Percentiles rank a stretch among this genome's conserved stretches.
These are phyloP conservation scores for Entomobrya multifasciata DNA, from an alignment of 2,888 invertebrate genomes.

Conservation along the genomic window DNA sequence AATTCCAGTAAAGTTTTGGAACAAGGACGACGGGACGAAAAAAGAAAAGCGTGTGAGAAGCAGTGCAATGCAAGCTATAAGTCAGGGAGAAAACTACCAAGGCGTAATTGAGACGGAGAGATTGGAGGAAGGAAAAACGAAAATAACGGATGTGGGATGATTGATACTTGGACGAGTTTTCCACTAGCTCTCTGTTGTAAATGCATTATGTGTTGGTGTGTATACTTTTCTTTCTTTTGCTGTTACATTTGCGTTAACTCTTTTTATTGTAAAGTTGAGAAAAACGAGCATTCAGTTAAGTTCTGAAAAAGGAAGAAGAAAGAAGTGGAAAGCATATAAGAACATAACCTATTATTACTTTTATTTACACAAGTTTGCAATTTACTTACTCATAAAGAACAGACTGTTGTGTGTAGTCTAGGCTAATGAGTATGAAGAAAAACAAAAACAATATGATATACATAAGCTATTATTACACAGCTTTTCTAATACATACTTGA, in stretches of 20 bases:
- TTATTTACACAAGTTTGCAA: slow-evolving; percentile 67
- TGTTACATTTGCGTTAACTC: background rate
- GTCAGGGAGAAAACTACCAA: slow-evolving; percentile 32
- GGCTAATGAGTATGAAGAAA: background rate
- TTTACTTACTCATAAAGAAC: slow-evolving; percentile 28
- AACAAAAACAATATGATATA: slow-evolving; percentile 38
- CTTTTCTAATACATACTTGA: background rate
- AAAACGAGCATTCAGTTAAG: slow-evolving; percentile 16
- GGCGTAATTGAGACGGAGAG: slow-evolving; percentile 61
- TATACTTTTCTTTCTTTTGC: background rate
- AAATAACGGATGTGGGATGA: slow-evolving; percentile 65
- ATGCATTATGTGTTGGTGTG: background rate
- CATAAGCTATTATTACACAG: slow-evolving; percentile 43
- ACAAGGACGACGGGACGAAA: slow-evolving; percentile 44
- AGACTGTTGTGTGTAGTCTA: background rate
- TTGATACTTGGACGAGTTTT: slow-evolving; percentile 49
- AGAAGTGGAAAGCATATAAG: background rate
- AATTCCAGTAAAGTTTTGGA: slow-evolving; percentile 52
- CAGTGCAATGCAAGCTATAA: no score
- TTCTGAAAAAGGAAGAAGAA: slow-evolving; percentile 33
- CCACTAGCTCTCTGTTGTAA: background rate
- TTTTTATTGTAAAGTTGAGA: slow-evolving; percentile 1
- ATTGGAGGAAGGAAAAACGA: slow-evolving; percentile 60
- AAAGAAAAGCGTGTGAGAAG: background rate
- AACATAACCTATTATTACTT: slow-evolving; percentile 48